Percentiles rank a stretch among this genome's conserved stretches.
phyloP scores from a whole-genome alignment of 1,140 invertebrate species.

The Euwallacea similis region DNA sequence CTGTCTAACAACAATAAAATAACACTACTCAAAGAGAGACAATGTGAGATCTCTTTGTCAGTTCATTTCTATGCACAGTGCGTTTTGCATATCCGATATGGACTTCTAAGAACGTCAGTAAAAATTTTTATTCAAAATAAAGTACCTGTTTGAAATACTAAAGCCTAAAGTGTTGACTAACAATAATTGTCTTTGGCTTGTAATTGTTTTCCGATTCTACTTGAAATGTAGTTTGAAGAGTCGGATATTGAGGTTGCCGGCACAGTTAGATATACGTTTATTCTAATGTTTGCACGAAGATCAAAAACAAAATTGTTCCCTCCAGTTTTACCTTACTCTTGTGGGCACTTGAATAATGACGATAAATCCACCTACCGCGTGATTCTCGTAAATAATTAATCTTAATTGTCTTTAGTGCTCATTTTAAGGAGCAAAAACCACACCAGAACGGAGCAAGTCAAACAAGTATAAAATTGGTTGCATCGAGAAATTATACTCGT shows the following conservation, averaged over 20 bases:
- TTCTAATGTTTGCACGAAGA: too few relatives aligned
- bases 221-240: not conserved
- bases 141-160: conserved; percentile 39
- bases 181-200: conserved; percentile 25
- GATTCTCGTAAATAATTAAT: not conserved
- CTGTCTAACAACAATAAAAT: conserved; percentile 28
- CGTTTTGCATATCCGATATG: conserved; percentile 45
- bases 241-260: too few relatives aligned
- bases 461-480: not conserved
- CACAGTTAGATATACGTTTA: too few relatives aligned
- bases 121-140: conserved; percentile 36
- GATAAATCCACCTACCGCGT: not conserved
- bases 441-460: not conserved
- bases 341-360: too few relatives aligned
- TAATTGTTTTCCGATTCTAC: conserved; percentile 23
- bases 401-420: not conserved
- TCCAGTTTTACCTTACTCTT: too few relatives aligned
- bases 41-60: conserved; percentile 28
- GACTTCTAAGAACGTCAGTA: conserved; percentile 41
- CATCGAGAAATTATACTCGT: too few relatives aligned
- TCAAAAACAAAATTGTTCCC: too few relatives aligned
- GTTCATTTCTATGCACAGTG: conserved; percentile 44
- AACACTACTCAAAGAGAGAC: conserved; percentile 27
- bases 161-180: conserved; percentile 33
- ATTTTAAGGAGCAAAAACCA: too few relatives aligned